A percentile compares a stretch with the other conserved stretches of the same genome.
These are phyloP conservation scores for Osmerus mordax DNA, from an alignment of 2,113 vertebrate species.

Conservation along the genomic window DNA sequence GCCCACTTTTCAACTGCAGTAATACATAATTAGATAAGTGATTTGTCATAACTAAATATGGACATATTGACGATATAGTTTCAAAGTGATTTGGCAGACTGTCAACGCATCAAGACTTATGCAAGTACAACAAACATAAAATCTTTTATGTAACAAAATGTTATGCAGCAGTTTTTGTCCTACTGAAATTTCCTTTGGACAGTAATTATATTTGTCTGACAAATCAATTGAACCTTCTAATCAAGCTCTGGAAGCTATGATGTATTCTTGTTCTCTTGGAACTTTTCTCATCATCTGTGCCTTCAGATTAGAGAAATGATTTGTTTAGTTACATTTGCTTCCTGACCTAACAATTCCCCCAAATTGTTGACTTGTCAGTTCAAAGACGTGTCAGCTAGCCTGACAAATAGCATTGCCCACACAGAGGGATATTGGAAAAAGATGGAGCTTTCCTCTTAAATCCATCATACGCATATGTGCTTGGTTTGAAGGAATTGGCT, in stretches of 20 bases:
- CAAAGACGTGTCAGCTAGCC: constrained; percentile 53
- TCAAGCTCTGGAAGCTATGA: constrained; percentile 60
- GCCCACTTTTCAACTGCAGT: no score
- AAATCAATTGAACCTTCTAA: constrained; percentile 55
- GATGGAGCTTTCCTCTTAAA: constrained; percentile 42
- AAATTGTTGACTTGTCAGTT: constrained; percentile 54
- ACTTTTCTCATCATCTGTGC: constrained; percentile 50
- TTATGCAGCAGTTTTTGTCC: no score
- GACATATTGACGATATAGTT: no score
- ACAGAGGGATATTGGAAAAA: constrained; percentile 59
- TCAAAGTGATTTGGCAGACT: no score
- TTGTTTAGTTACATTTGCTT: constrained; percentile 59
- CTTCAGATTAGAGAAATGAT: constrained; percentile 52
- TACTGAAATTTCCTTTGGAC: background rate
- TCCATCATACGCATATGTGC: constrained; percentile 51
- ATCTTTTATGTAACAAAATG: no score
- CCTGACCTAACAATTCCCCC: constrained; percentile 42
- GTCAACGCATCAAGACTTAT: no score
- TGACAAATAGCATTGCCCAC: constrained; percentile 38
- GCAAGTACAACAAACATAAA: no score
- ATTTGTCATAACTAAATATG: no score
- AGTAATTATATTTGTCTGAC: constrained; percentile 4
- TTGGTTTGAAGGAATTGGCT: constrained; percentile 54
- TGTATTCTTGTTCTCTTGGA: constrained; percentile 42
- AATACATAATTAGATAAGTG: no score